phyloP scores from a whole-genome alignment of 2,888 invertebrate genomes.

The Drosophila neonasuta region DNA sequence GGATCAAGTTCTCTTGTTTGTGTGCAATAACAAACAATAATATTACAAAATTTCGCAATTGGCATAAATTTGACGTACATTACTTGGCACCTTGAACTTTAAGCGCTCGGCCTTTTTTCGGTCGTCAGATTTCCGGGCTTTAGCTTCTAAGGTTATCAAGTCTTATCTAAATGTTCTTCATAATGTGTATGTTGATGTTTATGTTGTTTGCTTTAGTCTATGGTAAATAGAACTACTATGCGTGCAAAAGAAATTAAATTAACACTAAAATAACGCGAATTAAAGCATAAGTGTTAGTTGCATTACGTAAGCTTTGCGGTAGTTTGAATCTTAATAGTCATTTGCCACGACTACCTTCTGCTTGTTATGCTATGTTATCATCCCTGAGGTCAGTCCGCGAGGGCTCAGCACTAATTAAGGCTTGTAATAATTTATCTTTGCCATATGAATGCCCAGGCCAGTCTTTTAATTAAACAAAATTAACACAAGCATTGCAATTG shows the following conservation, averaged over 20 bases:
- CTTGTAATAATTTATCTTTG: slow-evolving; percentile 52
- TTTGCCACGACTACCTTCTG: slow-evolving; percentile 29
- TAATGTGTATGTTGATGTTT: slow-evolving; percentile 15
- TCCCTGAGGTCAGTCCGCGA: slow-evolving; percentile 43
- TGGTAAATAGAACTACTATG: slow-evolving; percentile 8
- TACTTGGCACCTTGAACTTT: slow-evolving; percentile 37
- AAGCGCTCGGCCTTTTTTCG: neutral
- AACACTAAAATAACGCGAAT: slow-evolving; percentile 19
- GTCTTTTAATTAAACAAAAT: slow-evolving; percentile 61
- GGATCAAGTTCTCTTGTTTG: neutral
- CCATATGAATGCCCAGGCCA: slow-evolving; percentile 52
- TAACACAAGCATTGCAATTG: slow-evolving; percentile 25
- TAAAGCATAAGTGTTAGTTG: slow-evolving; percentile 12
- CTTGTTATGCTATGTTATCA: neutral
- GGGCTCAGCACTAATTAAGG: slow-evolving; percentile 59
- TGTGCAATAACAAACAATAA: slow-evolving; percentile 7
- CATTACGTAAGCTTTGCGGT: slow-evolving; percentile 60
- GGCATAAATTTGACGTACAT: slow-evolving; percentile 33
- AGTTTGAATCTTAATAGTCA: slow-evolving; percentile 52
- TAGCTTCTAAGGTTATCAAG: neutral
- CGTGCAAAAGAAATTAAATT: slow-evolving; percentile 7
- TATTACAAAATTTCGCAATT: slow-evolving; percentile 30
- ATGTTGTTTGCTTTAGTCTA: slow-evolving; percentile 3
- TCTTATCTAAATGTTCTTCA: slow-evolving; percentile 37
- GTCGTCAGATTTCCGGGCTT: neutral